Conservation (phyloP, 2,888 invertebrate species). For the Hesperia comma region DNA sequence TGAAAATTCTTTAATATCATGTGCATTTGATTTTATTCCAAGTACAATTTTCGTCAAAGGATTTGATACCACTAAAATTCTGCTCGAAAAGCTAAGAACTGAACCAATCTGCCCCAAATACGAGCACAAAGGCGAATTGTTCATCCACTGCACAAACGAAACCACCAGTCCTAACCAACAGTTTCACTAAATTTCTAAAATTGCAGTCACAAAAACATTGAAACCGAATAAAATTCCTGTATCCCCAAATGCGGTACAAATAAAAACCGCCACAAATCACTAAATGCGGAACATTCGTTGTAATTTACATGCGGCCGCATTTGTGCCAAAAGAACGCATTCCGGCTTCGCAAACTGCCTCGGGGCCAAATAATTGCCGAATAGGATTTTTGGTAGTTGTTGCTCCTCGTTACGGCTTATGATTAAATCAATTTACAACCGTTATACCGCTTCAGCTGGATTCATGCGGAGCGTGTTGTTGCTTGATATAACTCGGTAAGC, state of each 20-base stretch:
- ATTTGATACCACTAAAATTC: no score
- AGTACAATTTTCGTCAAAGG: no score
- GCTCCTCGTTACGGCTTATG: constrained; percentile 2
- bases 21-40: no score
- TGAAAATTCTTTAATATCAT: no score
- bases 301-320: constrained; percentile 53
- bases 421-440: constrained; percentile 1
- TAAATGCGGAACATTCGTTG: constrained; percentile 50
- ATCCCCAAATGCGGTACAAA: constrained; percentile 46
- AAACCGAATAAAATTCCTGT: constrained; percentile 19
- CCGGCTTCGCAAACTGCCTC: constrained; percentile 53
- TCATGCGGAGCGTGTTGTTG: no score
- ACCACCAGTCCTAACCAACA: background rate
- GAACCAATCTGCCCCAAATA: background rate
- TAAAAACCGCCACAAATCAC: constrained; percentile 50
- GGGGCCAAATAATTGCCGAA: constrained; percentile 56
- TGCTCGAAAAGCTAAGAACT: no score
- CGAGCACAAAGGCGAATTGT: background rate
- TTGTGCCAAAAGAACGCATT: constrained; percentile 55
- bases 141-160: background rate
- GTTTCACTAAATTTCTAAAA: background rate
- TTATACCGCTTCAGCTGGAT: background rate
- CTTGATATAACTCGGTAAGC: no score
- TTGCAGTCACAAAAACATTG: constrained; percentile 9
- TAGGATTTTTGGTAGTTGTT: constrained; percentile 47